Base-by-base conservation (phyloP, 2,797 vertebrate genomes). In the Australoheros facetus region DNA sequence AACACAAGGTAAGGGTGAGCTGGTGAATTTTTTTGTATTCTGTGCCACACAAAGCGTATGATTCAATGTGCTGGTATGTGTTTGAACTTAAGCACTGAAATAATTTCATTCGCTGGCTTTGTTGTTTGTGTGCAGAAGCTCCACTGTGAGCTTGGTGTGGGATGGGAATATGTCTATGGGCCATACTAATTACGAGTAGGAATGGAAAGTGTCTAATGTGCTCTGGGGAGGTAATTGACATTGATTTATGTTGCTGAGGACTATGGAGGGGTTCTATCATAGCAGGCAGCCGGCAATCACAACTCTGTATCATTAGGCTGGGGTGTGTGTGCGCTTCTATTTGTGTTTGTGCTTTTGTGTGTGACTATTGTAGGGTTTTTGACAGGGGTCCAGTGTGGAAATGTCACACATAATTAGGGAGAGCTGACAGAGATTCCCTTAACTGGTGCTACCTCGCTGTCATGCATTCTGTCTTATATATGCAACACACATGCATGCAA, bases 221-320 rank as follows among this genome's bases (percentile, higher is more conserved):
- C 94, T 93, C 93, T 92, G 88, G 93, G 92, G 93, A 94, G 93
- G 91, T 95, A 96, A 96, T 95, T 95, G 95, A 95, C 95, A 95
- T 95, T 96, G 95, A 96, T 96, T 96, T 95, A 96, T 96, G 94
- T 93, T 91, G 92, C 73, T 69, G 89, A 91, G 83, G 87, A 90
- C 91, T 89, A 91, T 92, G 94, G 89, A 94, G 91, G 91, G 92
- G 90, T 92, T 92, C 91, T 92, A 93, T 92, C 94, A 93, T 93
- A 91, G 92, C 90, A 89, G 93, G 93, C 94, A 94, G 91, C 89
- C 92, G 54, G 91, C 92, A 94, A 94, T 94, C 93, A 94, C 91
- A 92, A 89, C 87, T 88, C 83, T 91, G 92, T 92, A 93, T 93
- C 94, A 95, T 93, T 92, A 93, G 88, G 85, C 81, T 69, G 55